Evolutionary conservation across 2,113 vertebrate species (phyloP), one percentile per base, ranked within the genome.

Genomic region (Mellivora capensis): DNA sequence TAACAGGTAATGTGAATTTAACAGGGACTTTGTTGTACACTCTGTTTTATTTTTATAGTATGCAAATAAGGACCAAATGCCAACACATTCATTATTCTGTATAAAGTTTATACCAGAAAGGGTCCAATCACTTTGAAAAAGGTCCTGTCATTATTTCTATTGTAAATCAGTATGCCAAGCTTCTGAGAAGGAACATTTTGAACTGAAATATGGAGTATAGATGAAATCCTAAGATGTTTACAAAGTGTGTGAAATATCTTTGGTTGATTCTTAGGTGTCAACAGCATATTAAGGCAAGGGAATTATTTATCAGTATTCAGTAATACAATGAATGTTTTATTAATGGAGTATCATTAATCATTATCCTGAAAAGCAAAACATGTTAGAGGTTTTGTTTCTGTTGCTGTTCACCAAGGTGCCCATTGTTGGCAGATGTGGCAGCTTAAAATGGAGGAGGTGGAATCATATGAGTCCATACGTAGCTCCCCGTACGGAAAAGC

Each of bases 1-100:
- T 97, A 95, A 89, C 86, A 85, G 91, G 94, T 97, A 90, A 91
- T 79, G 1, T 52, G 92, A 84, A 90, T 98, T 97, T 7, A 93
- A 93, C 96, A 87, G 93, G 93, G 67, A 97, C 83, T 97, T 87
- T 81, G 59, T 62, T 97, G 86, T 96, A 23, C 86, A 91, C 44
- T 97, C 91, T 96, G 96, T 91, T 96, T 97, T 80, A 90, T 96
- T 96, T 98, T 98, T 96, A 97, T 95, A 87, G 95, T 64, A 97
- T 97, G 98, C 96, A 97, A 97, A 97, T 95, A 87, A 95, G 97
- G 61, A 92, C 91, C 87, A 97, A 97, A 98, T 97, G 97, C 81
- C 96, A 97, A 37, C 95, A 96, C 69, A 90, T 94, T 96, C 87
- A 96, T 98, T 97, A 97, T 85, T 44, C 76, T 85, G 39, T 90